Evolutionary conservation across 2,888 invertebrate genomes (phyloP).

Genomic region (Dynastes tityus): DNA sequence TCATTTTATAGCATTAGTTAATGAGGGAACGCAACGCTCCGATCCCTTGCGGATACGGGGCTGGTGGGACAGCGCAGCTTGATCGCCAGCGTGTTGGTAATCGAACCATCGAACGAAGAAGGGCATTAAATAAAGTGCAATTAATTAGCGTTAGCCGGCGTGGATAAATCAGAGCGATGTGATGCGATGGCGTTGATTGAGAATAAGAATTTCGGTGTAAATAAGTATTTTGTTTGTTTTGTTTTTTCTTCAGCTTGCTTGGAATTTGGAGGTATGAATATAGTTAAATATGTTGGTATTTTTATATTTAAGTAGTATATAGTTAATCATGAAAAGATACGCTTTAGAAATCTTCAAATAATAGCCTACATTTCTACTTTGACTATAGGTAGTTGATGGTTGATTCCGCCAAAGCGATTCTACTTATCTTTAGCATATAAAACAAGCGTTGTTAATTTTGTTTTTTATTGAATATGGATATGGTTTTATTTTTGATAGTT

Average conservation of each 20-base stretch:
- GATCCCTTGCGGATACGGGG: neutral
- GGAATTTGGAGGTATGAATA: neutral
- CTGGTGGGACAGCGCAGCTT: neutral
- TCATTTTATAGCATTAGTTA: conserved; percentile 43
- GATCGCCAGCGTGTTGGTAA: neutral
- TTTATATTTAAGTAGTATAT: neutral
- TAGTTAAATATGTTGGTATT: neutral
- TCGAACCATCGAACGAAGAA: conserved; percentile 20
- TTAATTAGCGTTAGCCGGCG: conserved; percentile 31
- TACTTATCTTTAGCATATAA: no score
- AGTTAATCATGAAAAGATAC: neutral
- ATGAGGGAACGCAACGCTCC: neutral
- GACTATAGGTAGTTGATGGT: no score
- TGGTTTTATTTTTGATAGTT: no score
- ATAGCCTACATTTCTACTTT: no score
- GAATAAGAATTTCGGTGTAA: neutral
- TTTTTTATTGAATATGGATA: no score
- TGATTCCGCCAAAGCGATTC: no score
- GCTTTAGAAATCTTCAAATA: no score
- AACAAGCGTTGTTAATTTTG: no score
- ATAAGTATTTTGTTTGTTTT: neutral
- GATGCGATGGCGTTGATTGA: neutral
- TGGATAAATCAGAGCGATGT: conserved; percentile 19
- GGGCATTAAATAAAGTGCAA: conserved; percentile 37
- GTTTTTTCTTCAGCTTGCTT: neutral